Base-by-base conservation (phyloP, 2,888 invertebrate genomes). In the Caenorhabditis sinica region DNA sequence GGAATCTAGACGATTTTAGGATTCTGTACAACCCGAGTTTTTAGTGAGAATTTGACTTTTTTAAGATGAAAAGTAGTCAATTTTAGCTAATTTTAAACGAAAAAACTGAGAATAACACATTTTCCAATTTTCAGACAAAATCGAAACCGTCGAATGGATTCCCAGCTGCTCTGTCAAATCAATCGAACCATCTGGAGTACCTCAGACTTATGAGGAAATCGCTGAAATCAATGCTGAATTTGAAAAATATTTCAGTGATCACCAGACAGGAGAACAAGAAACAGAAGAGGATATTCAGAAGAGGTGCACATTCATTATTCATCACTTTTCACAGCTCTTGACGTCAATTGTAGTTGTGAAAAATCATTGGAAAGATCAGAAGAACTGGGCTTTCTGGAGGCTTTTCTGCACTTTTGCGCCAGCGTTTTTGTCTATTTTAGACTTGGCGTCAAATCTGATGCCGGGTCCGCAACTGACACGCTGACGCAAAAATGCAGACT, bases 81-180 rank as follows among this genome's bases (percentile, higher is more conserved):
- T n/a, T n/a, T n/a, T n/a, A n/a, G n/a, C n/a, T n/a, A n/a, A n/a
- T n/a, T n/a, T n/a, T n/a, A n/a, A n/a, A n/a, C n/a, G n/a, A n/a
- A n/a, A n/a, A n/a, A n/a, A n/a, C n/a, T n/a, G 11, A 2, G 5
- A 58, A 58, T 15, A 15, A 53, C 13, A 20, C 43, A n/a, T n/a
- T 6, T 33, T 6, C 33, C 20, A 43, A 63, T 20, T 71, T 79
- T 0, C 60, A 79, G 65, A 28, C 15, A 60, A 13, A 6, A 56
- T 72, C 13, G 58, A 83, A 33, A 40, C 17, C 15, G 40, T 79
- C 11, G 71, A 79, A 71, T 68, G 72, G 77, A 80, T 80, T 68
- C 81, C 81, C 2, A 51, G 51, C 28, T 33, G 60, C 45, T 81
- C 81, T 15, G 53, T 74, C 20, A 73, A 45, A 20, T 53, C 81